These are phyloP conservation scores for Drosophila ambigua DNA, from an alignment of 1,140 invertebrate species.

Conservation along the genomic window DNA sequence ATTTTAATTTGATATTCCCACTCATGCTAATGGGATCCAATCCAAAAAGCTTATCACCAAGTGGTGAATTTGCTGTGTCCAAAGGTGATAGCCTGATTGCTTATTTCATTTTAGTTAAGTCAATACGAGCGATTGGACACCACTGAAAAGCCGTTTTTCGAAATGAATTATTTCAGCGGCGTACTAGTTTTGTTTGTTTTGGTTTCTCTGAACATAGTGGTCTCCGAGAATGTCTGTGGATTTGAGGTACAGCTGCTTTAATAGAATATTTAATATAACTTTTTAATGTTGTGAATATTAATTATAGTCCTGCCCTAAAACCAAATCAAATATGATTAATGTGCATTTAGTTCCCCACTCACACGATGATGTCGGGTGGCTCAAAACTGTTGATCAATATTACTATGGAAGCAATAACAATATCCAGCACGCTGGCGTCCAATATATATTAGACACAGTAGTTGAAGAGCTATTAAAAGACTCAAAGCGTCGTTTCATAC, in stretches of 20 bases:
- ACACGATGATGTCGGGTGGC: conserved; percentile 96
- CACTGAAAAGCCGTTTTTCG: conserved; percentile 2
- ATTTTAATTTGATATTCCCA: conserved; percentile 54
- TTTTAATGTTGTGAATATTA: too few species aligned
- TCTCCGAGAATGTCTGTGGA: conserved; percentile 45
- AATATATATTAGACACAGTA: conserved; percentile 96
- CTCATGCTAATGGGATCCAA: conserved; percentile 16
- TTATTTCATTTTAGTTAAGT: conserved; percentile 20
- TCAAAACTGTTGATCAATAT: conserved; percentile 97
- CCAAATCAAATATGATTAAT: conserved; percentile 87
- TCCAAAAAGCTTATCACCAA: conserved; percentile 40
- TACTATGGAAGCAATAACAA: conserved; percentile 90
- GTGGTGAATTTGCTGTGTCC: conserved; percentile 36
- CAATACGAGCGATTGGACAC: conserved; percentile 33
- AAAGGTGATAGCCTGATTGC: conserved; percentile 20
- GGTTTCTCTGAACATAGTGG: conserved; percentile 9
- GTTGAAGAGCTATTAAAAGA: conserved; percentile 90
- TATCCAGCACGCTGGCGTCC: conserved; percentile 92
- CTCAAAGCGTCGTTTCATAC: conserved; percentile 89
- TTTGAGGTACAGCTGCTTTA: conserved; percentile 44
- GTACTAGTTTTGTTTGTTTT: conserved; percentile 20
- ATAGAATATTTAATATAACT: background rate
- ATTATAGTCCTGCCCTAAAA: conserved; percentile 86
- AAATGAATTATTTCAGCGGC: conserved; percentile 38
- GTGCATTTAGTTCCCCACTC: conserved; percentile 93